A percentile compares a stretch with the other conserved stretches of the same genome.
phyloP scores from a whole-genome alignment of 2,113 vertebrate species.

The Aphyosemion australe region DNA sequence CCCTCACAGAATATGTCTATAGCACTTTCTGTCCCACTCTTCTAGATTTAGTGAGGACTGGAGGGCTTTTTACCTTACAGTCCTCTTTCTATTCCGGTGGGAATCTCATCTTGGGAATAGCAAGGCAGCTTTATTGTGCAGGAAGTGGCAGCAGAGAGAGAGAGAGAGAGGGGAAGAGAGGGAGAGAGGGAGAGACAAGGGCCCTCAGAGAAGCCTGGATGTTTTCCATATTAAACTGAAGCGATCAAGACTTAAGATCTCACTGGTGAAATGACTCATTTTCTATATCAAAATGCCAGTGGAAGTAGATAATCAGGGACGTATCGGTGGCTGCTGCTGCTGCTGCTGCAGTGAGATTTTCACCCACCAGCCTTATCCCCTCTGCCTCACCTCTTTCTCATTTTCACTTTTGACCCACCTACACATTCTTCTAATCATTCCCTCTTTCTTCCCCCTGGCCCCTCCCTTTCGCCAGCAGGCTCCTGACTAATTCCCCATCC shows the following conservation, averaged over 20 bases:
- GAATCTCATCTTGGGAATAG: slow-evolving; percentile 69
- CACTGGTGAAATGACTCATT: slow-evolving; percentile 49
- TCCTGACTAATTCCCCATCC: slow-evolving; percentile 52
- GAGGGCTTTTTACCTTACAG: slow-evolving; percentile 70
- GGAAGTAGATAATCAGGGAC: slow-evolving; percentile 48
- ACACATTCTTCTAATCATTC: slow-evolving; percentile 44
- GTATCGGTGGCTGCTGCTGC: slow-evolving; percentile 43
- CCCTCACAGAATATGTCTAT: slow-evolving; percentile 65
- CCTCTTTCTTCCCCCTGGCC: slow-evolving; percentile 2
- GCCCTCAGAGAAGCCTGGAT: slow-evolving; percentile 62
- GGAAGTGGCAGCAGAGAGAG: slow-evolving; percentile 55
- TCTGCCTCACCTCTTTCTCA: slow-evolving; percentile 13
- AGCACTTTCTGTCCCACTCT: slow-evolving; percentile 65
- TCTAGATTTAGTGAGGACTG: slow-evolving; percentile 71
- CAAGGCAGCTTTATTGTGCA: slow-evolving; percentile 72
- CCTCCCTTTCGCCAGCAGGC: slow-evolving; percentile 38
- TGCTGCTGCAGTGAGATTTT: slow-evolving; percentile 35
- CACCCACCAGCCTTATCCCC: slow-evolving; percentile 21
- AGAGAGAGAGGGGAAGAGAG: background rate
- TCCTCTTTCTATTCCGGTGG: slow-evolving; percentile 59
- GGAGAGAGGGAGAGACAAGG: slow-evolving; percentile 51
- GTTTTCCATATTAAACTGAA: slow-evolving; percentile 67
- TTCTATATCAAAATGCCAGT: slow-evolving; percentile 54
- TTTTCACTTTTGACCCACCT: slow-evolving; percentile 36
- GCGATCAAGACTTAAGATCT: slow-evolving; percentile 46